A percentile compares a stretch with the other conserved stretches of the same genome.
These are phyloP conservation scores for Xiphophorus maculatus DNA, from an alignment of 2,113 vertebrate genomes.

Conservation along the genomic window DNA sequence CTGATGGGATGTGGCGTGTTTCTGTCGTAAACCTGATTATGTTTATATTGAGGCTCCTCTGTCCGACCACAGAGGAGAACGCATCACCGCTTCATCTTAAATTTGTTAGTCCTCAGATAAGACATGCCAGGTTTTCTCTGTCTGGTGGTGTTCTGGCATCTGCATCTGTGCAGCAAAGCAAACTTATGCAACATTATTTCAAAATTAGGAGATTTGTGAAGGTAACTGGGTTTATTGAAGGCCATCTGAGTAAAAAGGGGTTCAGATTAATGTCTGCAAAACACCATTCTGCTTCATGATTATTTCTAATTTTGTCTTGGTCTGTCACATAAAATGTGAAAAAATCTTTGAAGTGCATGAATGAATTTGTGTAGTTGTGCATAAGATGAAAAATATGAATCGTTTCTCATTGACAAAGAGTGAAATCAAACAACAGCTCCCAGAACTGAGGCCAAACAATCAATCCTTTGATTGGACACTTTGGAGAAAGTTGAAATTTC, in stretches of 20 bases:
- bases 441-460: no score
- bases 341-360: no score
- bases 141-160: background rate
- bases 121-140: slow-evolving; percentile 8
- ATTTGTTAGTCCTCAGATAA: slow-evolving; percentile 33
- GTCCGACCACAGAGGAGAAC: slow-evolving; percentile 53
- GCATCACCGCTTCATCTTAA: slow-evolving; percentile 53
- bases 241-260: background rate
- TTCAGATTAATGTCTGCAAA: background rate
- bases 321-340: background rate
- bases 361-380: background rate
- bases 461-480: no score
- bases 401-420: no score
- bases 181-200: background rate
- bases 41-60: slow-evolving; percentile 45
- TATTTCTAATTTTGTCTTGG: no score
- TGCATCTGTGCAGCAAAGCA: background rate
- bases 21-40: slow-evolving; percentile 72
- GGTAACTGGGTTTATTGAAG: background rate
- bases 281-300: no score
- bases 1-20: slow-evolving; percentile 60
- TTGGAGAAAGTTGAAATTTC: no score
- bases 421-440: no score
- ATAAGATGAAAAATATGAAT: no score
- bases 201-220: background rate